Evolutionary conservation across 2,888 invertebrate genomes (phyloP), one percentile per base, ranked within the genome.

Genomic region (Nezara viridula): DNA sequence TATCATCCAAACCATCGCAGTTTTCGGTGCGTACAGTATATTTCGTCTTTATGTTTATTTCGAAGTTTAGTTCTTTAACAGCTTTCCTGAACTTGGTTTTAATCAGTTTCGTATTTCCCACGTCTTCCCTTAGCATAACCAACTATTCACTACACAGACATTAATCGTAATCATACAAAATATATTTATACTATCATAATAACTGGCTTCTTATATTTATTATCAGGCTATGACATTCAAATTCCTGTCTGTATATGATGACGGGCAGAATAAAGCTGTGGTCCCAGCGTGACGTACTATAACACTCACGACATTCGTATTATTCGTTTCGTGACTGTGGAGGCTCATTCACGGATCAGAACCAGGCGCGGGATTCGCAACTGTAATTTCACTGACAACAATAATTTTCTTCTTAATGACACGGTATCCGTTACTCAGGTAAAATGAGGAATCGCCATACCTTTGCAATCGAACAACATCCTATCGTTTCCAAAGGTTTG

Each of bases 291-390:
- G 32, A 37, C 0, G 32, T 16, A 16, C 66, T 32, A 32, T 19
- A 73, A 37, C 37, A 73, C 66, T 73, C 66, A 37, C 2, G 19
- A 73, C 37, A 73, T 73, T 73, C 21, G 66, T 19, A 73, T 73
- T 73, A 73, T 73, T 73, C 10, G 66, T 73, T 73, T 73, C 66
- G 66, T 73, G 66, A 73, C 66, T 73, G 66, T 37, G 32, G 37
- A 37, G 66, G 66, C 66, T 73, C 66, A 73, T 73, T 73, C 66
- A 73, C 32, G 21, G 32, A 37, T 73, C 19, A 73, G 66, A 21
- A 0, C 66, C 19, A 21, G 16, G 16, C 66, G 66, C 37, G 37
- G 66, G 24, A 37, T 73, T 37, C 66, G 66, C 66, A 32, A 73
- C 32, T 73, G 66, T 19, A 73, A 73, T 73, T 73, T 73, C 6